These are phyloP conservation scores for Hydropsyche tenuis DNA, from an alignment of 1,140 invertebrate species.

Conservation along the genomic window DNA sequence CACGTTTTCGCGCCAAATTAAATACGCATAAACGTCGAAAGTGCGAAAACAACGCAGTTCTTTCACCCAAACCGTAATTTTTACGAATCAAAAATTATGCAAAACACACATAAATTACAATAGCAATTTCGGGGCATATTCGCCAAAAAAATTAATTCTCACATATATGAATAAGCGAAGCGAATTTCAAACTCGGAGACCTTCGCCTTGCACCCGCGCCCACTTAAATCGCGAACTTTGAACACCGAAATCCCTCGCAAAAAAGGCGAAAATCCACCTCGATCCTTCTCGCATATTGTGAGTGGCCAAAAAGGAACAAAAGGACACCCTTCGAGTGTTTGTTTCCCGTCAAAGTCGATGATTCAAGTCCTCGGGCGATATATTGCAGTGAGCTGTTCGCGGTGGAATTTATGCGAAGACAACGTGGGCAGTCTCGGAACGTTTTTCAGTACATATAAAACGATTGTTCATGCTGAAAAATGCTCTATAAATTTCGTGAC, in stretches of 20 bases:
- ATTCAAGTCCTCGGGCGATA: neutral
- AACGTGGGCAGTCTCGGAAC: too few species aligned
- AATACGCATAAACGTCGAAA: neutral
- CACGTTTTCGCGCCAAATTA: conserved; percentile 8
- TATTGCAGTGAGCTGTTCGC: neutral
- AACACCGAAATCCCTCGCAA: neutral
- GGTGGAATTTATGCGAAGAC: too few species aligned
- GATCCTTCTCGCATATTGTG: neutral
- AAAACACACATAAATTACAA: too few species aligned
- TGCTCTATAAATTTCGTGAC: conserved; percentile 9
- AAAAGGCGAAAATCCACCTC: neutral
- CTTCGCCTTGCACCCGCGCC: conserved; percentile 19
- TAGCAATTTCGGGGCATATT: too few species aligned
- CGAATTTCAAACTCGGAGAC: neutral
- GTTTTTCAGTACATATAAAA: neutral
- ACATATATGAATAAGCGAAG: neutral
- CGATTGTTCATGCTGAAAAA: conserved; percentile 10
- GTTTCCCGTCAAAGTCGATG: neutral
- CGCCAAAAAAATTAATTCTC: too few species aligned
- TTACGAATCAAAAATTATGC: too few species aligned
- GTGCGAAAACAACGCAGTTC: neutral
- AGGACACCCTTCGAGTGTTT: neutral
- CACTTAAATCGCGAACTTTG: neutral
- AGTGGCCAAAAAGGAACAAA: neutral
- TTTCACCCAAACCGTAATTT: neutral